Evolutionary conservation across 2,888 invertebrate species (phyloP).

Genomic region (Hipparchia semele): DNA sequence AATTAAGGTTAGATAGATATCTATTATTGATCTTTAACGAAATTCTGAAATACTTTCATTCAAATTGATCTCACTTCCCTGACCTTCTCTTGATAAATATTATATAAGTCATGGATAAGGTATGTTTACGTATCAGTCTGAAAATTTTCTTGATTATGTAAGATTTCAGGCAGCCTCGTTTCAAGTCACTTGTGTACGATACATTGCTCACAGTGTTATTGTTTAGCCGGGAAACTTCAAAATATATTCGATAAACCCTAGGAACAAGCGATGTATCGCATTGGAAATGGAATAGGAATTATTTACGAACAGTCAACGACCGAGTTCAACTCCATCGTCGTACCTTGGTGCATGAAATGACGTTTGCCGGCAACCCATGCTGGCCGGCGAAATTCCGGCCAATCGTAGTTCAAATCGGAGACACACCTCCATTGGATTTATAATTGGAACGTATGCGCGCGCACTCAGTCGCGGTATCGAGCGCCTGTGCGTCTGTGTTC

Average conservation of each 20-base stretch:
- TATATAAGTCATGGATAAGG: conserved; percentile 52
- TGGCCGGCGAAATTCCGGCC: conserved; percentile 52
- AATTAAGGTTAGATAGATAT: not conserved
- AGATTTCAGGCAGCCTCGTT: not conserved
- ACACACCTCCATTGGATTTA: conserved; percentile 78
- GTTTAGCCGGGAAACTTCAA: not conserved
- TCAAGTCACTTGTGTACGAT: not conserved
- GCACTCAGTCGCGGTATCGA: conserved; percentile 70
- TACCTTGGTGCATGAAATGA: conserved; percentile 23
- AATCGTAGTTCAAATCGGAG: conserved; percentile 58
- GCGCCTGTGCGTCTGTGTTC: conserved; percentile 63
- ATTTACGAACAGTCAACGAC: conserved; percentile 3
- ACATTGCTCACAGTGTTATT: conserved; percentile 10
- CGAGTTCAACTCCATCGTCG: conserved; percentile 14
- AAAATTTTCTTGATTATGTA: conserved; percentile 18
- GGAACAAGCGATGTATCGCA: conserved; percentile 16
- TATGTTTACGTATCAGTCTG: conserved; percentile 29
- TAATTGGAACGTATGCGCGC: conserved; percentile 77
- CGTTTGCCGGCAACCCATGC: conserved; percentile 44
- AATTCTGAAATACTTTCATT: not conserved
- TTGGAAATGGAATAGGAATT: not conserved
- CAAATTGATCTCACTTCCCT: not conserved
- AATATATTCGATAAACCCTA: not conserved
- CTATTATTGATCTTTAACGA: not conserved
- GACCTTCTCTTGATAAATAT: not conserved